These are phyloP conservation scores for Neodon shergylaensis DNA, from an alignment of 2,113 vertebrate genomes.

Conservation along the genomic window DNA sequence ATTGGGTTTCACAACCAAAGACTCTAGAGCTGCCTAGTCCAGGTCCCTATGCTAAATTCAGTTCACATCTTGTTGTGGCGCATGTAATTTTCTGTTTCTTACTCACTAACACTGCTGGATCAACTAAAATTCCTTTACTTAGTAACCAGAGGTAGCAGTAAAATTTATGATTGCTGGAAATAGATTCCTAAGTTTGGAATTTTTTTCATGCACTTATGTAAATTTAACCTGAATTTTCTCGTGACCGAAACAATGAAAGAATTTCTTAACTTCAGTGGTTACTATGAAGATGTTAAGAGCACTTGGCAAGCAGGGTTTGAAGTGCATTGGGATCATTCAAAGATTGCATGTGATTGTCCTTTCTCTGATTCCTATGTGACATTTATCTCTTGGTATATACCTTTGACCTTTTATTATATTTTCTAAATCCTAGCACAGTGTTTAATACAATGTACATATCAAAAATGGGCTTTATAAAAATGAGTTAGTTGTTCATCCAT, in stretches of 20 bases:
- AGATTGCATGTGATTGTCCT: background rate
- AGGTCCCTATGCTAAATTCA: background rate
- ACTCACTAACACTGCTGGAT: background rate
- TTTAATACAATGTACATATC: background rate
- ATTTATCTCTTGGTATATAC: background rate
- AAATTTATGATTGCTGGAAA: background rate
- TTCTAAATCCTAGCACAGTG: background rate
- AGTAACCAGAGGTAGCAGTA: background rate
- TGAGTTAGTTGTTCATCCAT: background rate
- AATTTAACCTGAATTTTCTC: conserved; percentile 22
- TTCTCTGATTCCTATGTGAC: background rate
- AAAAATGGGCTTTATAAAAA: background rate
- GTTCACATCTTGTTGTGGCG: background rate
- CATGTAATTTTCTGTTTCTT: background rate
- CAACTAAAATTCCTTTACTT: background rate
- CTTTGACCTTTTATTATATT: background rate
- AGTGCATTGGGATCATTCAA: background rate
- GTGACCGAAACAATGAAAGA: background rate
- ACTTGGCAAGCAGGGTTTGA: background rate
- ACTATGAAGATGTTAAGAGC: background rate
- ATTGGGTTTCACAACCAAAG: background rate
- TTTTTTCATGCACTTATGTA: background rate
- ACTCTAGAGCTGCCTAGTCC: background rate
- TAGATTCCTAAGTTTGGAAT: background rate
- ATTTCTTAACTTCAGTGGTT: background rate